Conservation (phyloP, 2,797 vertebrate species). For the Sebastes matsubarae region DNA sequence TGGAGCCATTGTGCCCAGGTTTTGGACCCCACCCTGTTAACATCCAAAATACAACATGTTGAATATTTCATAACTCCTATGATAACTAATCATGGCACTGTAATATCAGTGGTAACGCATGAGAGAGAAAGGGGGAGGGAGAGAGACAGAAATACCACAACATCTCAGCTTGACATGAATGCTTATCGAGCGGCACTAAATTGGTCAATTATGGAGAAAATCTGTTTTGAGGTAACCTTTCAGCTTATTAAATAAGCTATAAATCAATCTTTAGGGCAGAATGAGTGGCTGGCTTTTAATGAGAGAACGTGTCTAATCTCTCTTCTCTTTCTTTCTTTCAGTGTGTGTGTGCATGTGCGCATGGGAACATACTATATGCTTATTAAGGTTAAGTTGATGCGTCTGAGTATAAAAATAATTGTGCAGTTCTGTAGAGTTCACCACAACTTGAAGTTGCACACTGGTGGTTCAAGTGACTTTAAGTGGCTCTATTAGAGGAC, state of each 20-base stretch:
- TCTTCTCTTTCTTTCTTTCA: slow-evolving; percentile 15
- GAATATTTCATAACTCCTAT: slow-evolving; percentile 72
- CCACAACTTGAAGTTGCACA: slow-evolving; percentile 17
- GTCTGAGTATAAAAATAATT: background rate
- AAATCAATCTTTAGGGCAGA: slow-evolving; percentile 77
- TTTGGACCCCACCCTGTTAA: slow-evolving; percentile 65
- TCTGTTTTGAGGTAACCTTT: slow-evolving; percentile 81
- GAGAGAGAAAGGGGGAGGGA: slow-evolving; percentile 19
- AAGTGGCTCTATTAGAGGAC: slow-evolving; percentile 40
- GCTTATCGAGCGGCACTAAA: slow-evolving; percentile 75
- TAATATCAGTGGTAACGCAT: slow-evolving; percentile 48
- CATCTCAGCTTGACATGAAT: slow-evolving; percentile 72
- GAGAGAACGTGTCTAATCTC: slow-evolving; percentile 56
- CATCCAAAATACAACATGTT: slow-evolving; percentile 74
- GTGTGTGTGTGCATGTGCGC: background rate
- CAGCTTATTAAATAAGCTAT: slow-evolving; percentile 79
- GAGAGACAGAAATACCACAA: slow-evolving; percentile 61
- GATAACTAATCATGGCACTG: slow-evolving; percentile 65
- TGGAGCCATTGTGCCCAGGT: slow-evolving; percentile 59
- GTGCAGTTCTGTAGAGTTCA: slow-evolving; percentile 5
- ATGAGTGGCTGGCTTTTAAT: slow-evolving; percentile 67
- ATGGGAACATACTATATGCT: background rate
- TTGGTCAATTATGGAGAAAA: slow-evolving; percentile 80
- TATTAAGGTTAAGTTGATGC: background rate
- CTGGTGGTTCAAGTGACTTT: slow-evolving; percentile 29